Conservation (phyloP, 2,113 vertebrate species). For the Regulus satrapa region DNA sequence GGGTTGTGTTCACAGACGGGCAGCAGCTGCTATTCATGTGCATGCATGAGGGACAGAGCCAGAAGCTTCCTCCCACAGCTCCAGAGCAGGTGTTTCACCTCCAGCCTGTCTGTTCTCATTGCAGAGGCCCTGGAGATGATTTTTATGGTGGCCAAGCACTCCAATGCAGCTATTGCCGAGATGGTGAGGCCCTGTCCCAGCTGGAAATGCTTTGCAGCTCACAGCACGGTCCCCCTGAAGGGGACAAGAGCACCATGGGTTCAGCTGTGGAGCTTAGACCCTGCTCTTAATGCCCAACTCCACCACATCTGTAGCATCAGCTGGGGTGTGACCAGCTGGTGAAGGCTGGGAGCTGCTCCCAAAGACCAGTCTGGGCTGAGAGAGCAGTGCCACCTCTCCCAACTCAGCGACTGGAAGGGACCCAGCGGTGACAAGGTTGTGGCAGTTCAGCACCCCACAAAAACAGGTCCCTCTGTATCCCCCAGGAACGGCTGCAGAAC, state of each 20-base stretch:
- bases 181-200: slow-evolving; percentile 66
- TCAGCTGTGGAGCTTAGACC: background rate
- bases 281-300: background rate
- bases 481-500: slow-evolving; percentile 75
- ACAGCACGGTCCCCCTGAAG: rapidly evolving
- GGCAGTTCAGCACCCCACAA: background rate
- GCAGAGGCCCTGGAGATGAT: slow-evolving; percentile 76
- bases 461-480: background rate
- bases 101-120: background rate
- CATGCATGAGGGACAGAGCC: background rate
- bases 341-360: background rate
- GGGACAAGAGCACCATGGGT: background rate
- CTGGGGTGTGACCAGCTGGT: background rate
- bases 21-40: background rate
- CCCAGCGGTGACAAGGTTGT: background rate
- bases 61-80: background rate
- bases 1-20: background rate
- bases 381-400: background rate
- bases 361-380: background rate
- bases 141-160: slow-evolving; percentile 75
- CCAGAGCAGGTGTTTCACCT: background rate
- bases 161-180: slow-evolving; percentile 72
- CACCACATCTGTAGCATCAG: background rate
- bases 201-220: background rate
- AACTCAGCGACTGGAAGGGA: background rate